phyloP scores from a whole-genome alignment of 2,888 invertebrate genomes.

The Lasius fuliginosus region DNA sequence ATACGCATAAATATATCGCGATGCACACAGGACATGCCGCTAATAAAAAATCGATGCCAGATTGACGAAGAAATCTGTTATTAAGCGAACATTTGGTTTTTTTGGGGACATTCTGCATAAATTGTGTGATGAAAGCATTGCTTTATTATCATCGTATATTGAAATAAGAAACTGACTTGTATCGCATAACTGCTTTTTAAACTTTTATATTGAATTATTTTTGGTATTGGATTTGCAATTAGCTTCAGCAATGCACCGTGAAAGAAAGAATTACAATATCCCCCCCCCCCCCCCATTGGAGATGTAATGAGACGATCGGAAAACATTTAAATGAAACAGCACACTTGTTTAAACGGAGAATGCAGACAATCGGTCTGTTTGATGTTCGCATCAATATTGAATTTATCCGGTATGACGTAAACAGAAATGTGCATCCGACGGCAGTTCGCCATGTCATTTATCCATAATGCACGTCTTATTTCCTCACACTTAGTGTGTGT shows the following conservation, averaged over 20 bases:
- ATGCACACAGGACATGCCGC: not conserved
- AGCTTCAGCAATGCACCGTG: not conserved
- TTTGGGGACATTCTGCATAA: not conserved
- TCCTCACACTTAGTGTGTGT: not conserved
- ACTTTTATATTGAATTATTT: not conserved
- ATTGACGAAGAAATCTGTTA: not conserved
- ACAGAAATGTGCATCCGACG: conserved; percentile 28
- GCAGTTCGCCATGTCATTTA: conserved; percentile 16
- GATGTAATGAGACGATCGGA: conserved; percentile 4
- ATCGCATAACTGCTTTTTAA: not conserved
- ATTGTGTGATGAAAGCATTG: not conserved
- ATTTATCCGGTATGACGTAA: conserved; percentile 42
- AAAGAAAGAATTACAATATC: not conserved
- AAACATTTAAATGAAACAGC: conserved; percentile 16
- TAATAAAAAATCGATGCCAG: not conserved
- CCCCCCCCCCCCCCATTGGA: not conserved
- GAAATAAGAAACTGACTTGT: not conserved
- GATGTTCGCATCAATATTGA: conserved; percentile 37
- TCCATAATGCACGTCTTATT: conserved; percentile 38
- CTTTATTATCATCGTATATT: not conserved
- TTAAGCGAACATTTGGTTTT: not conserved
- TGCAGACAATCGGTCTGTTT: not conserved
- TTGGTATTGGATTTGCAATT: not conserved
- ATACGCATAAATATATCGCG: not conserved
- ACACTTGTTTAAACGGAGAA: conserved; percentile 33